phyloP scores from a whole-genome alignment of 2,113 vertebrate species.

The Leptodactylus fuscus region DNA sequence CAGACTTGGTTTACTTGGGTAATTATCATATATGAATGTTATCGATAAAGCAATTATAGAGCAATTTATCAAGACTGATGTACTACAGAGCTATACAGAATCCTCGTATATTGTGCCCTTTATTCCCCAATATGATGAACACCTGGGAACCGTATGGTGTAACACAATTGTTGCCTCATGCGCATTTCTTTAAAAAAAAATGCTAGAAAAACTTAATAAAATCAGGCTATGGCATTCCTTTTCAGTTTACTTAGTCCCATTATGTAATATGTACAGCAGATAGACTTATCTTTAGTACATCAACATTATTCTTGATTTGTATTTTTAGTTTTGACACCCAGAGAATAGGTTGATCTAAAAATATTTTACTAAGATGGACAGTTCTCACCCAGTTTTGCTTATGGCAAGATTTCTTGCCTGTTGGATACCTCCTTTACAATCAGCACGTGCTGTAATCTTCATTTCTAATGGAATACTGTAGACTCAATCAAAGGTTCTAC shows the following conservation, averaged over 20 bases:
- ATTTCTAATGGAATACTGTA: not conserved
- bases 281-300: not conserved
- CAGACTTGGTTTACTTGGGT: not conserved
- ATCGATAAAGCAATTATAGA: not conserved
- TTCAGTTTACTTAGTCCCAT: too few species aligned
- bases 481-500: not conserved
- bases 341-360: not conserved
- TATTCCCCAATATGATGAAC: not conserved
- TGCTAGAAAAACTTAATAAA: too few species aligned
- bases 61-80: not conserved
- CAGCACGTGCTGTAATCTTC: not conserved
- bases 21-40: not conserved
- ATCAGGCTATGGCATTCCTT: too few species aligned
- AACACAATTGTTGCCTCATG: too few species aligned
- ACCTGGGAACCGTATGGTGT: too few species aligned
- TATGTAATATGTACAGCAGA: not conserved
- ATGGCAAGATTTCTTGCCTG: not conserved
- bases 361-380: not conserved
- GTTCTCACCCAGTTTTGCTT: not conserved
- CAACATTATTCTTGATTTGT: not conserved
- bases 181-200: too few species aligned
- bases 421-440: not conserved
- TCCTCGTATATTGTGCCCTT: not conserved
- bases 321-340: not conserved
- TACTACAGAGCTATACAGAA: not conserved